A percentile compares a stretch with the other conserved stretches of the same genome.
Conservation (phyloP, 2,888 invertebrate species). For the Melitaea athalia region DNA sequence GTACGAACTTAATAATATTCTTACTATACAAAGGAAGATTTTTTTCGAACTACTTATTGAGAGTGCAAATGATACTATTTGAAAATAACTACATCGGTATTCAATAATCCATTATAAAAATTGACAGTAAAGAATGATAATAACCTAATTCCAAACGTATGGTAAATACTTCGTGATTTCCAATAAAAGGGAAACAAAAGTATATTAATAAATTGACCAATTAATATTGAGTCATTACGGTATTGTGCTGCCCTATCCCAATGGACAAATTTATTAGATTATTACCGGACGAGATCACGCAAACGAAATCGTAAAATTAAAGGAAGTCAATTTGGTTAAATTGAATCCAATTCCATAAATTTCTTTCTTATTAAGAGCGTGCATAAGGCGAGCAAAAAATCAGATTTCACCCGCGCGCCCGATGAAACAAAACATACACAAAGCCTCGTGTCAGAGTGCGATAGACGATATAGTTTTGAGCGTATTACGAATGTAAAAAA, state of each 20-base stretch:
- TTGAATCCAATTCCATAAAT: constrained; percentile 73
- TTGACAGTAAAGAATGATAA: not conserved
- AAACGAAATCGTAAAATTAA: constrained; percentile 80
- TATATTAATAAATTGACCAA: constrained; percentile 48
- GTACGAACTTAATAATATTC: not conserved
- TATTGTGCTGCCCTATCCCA: constrained; percentile 62
- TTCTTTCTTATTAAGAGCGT: constrained; percentile 49
- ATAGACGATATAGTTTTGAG: too few relatives aligned
- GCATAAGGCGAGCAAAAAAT: too few relatives aligned
- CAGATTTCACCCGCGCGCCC: too few relatives aligned
- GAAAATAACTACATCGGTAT: not conserved
- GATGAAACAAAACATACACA: too few relatives aligned
- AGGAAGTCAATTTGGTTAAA: constrained; percentile 75
- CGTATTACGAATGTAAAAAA: too few relatives aligned
- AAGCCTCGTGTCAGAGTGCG: too few relatives aligned
- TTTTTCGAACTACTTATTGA: not conserved
- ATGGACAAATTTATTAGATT: constrained; percentile 77
- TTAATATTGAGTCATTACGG: constrained; percentile 70
- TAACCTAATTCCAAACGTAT: constrained; percentile 11
- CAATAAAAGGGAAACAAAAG: constrained; percentile 40
- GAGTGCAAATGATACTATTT: not conserved
- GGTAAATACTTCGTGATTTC: constrained; percentile 30
- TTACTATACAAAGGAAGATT: not conserved
- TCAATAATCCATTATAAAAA: not conserved
- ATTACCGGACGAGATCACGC: constrained; percentile 79